A percentile compares a stretch with the other conserved stretches of the same genome.
phyloP scores from a whole-genome alignment of 2,113 vertebrate genomes.

The Hyaena hyaena region DNA sequence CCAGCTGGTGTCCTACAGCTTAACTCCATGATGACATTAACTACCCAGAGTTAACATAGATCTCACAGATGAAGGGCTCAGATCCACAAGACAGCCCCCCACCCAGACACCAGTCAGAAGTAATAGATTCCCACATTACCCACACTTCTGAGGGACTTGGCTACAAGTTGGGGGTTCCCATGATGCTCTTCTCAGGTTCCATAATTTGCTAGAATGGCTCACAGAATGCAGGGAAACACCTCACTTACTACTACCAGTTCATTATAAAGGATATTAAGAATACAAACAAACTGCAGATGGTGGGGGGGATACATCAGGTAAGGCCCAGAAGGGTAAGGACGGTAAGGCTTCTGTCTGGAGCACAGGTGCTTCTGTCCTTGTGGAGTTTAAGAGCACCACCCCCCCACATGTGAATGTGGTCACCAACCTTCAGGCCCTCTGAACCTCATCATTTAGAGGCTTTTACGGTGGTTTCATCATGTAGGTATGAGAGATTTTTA shows the following conservation, averaged over 20 bases:
- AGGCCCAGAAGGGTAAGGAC: neutral
- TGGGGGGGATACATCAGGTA: rapidly evolving
- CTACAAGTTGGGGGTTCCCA: neutral
- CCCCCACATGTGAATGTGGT: neutral
- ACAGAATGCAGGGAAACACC: neutral
- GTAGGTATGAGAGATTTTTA: neutral
- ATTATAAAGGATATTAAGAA: neutral
- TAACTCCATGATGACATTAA: neutral
- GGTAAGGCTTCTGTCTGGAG: neutral
- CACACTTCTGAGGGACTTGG: neutral
- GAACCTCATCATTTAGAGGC: neutral
- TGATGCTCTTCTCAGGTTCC: neutral
- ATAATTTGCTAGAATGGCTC: neutral
- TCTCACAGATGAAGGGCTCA: neutral
- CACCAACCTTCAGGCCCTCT: neutral
- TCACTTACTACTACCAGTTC: neutral
- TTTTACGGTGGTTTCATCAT: neutral
- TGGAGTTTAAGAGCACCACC: neutral
- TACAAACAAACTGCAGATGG: neutral
- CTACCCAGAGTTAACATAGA: neutral
- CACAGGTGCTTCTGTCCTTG: neutral
- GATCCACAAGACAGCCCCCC: neutral
- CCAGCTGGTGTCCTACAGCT: neutral
- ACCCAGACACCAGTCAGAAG: neutral
- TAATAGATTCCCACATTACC: neutral